These are phyloP conservation scores for Lordiphosa stackelbergi DNA, from an alignment of 1,140 invertebrate genomes.

Conservation along the genomic window DNA sequence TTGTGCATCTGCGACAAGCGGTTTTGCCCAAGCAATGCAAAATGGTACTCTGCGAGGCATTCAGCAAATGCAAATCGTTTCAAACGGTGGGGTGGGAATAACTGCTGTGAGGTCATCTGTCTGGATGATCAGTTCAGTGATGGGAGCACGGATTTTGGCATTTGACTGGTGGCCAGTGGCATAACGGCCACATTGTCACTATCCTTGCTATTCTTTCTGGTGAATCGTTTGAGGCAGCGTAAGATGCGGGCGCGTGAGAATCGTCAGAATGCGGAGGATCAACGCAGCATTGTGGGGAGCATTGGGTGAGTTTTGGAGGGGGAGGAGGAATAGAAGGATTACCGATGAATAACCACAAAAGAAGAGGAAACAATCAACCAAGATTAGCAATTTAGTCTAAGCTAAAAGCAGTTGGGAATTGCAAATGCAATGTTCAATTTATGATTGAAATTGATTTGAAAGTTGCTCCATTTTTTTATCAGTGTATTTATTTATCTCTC, in stretches of 20 bases:
- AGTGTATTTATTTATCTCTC: too few species aligned
- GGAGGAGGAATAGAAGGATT: too few species aligned
- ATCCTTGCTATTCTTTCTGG: conserved; percentile 87
- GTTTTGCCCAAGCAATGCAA: conserved; percentile 90
- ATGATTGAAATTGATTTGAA: too few species aligned
- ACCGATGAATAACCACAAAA: too few species aligned
- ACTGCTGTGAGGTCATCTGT: conserved; percentile 93
- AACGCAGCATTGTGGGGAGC: conserved; percentile 83
- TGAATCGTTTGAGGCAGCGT: conserved; percentile 87
- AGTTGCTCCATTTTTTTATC: too few species aligned
- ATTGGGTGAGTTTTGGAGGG: conserved; percentile 80
- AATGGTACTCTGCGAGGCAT: conserved; percentile 89
- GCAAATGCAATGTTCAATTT: too few species aligned
- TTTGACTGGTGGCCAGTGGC: conserved; percentile 88
- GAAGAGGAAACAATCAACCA: too few species aligned
- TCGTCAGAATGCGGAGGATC: conserved; percentile 84
- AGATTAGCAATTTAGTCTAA: too few species aligned
- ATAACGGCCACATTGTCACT: conserved; percentile 88
- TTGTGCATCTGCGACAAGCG: conserved; percentile 91
- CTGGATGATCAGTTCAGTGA: conserved; percentile 86
- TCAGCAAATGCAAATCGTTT: conserved; percentile 90
- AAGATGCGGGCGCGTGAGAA: conserved; percentile 85
- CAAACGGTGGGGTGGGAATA: conserved; percentile 83
- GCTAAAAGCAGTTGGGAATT: background rate
- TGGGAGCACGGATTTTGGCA: conserved; percentile 84